These are phyloP conservation scores for Etheostoma perlongum DNA, from an alignment of 2,797 vertebrate species.

Conservation along the genomic window DNA sequence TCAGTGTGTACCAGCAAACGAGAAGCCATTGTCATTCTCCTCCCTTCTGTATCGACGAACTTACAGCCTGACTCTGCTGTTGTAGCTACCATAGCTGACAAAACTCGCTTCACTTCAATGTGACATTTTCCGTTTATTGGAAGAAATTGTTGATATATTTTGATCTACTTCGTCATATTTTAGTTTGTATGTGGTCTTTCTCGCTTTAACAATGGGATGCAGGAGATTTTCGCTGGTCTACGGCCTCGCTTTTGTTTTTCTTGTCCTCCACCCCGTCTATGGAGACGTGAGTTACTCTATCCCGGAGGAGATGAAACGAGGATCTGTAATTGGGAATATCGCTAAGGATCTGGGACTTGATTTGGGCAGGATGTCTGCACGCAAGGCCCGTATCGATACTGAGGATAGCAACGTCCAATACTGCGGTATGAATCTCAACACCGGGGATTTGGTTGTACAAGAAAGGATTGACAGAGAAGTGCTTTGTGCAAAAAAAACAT, in stretches of 20 bases:
- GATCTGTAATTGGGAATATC: conserved; percentile 63
- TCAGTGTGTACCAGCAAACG: conserved; percentile 48
- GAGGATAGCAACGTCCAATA: conserved; percentile 47
- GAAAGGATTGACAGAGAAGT: conserved; percentile 74
- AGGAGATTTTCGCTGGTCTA: neutral
- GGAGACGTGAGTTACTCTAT: conserved; percentile 51
- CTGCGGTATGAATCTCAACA: conserved; percentile 54
- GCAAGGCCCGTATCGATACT: conserved; percentile 67
- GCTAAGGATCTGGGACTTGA: conserved; percentile 70
- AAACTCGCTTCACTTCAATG: too few species aligned
- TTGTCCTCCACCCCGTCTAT: neutral
- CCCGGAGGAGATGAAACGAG: conserved; percentile 52
- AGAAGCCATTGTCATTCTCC: neutral
- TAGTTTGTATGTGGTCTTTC: neutral
- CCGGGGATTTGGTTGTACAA: conserved; percentile 61
- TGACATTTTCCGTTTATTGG: too few species aligned
- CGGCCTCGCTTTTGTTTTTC: conserved; percentile 30
- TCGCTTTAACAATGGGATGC: conserved; percentile 39
- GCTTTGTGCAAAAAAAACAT: conserved; percentile 53
- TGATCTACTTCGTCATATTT: too few species aligned
- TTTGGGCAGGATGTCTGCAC: conserved; percentile 43
- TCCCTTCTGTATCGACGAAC: conserved; percentile 23
- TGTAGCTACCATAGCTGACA: neutral
- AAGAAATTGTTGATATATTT: too few species aligned
- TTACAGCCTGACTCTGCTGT: neutral